phyloP scores from a whole-genome alignment of 1,140 invertebrate species.

The Thaumetopoea pityocampa region DNA sequence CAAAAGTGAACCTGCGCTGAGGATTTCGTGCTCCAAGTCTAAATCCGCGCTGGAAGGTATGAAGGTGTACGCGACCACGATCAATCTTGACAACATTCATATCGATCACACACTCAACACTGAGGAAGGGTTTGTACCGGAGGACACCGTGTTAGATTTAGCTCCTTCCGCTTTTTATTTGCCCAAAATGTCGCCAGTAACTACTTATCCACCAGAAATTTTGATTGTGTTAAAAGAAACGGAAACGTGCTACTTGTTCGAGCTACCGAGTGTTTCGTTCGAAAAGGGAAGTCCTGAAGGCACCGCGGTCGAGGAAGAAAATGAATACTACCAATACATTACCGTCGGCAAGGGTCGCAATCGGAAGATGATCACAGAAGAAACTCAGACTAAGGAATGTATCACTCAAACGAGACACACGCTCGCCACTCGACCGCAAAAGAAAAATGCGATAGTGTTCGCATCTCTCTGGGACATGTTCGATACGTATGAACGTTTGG shows the following conservation, averaged over 20 bases:
- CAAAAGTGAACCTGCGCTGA: slow-evolving; percentile 36
- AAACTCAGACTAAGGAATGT: slow-evolving; percentile 80
- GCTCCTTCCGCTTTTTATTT: slow-evolving; percentile 74
- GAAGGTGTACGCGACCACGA: slow-evolving; percentile 62
- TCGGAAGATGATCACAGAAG: slow-evolving; percentile 78
- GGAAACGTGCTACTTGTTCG: slow-evolving; percentile 79
- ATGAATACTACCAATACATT: slow-evolving; percentile 80
- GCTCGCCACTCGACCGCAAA: slow-evolving; percentile 72
- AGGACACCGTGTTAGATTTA: slow-evolving; percentile 41
- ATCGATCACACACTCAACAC: slow-evolving; percentile 67
- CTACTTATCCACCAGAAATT: slow-evolving; percentile 71
- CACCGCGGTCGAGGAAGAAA: slow-evolving; percentile 75
- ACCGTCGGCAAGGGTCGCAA: slow-evolving; percentile 79
- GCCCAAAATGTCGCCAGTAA: slow-evolving; percentile 48
- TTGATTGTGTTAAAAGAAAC: slow-evolving; percentile 81
- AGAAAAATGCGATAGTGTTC: slow-evolving; percentile 77
- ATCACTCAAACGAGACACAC: slow-evolving; percentile 79
- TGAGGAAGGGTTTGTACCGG: slow-evolving; percentile 36
- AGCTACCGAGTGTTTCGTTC: slow-evolving; percentile 79
- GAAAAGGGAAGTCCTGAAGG: slow-evolving; percentile 78
- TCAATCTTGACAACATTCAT: slow-evolving; percentile 67
- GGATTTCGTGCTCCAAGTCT: slow-evolving; percentile 29
- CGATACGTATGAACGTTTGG: slow-evolving; percentile 78
- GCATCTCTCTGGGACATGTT: slow-evolving; percentile 86
- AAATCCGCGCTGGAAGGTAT: slow-evolving; percentile 31